Base-by-base conservation (phyloP, 2,888 invertebrate genomes). In the Phengaris arion region DNA sequence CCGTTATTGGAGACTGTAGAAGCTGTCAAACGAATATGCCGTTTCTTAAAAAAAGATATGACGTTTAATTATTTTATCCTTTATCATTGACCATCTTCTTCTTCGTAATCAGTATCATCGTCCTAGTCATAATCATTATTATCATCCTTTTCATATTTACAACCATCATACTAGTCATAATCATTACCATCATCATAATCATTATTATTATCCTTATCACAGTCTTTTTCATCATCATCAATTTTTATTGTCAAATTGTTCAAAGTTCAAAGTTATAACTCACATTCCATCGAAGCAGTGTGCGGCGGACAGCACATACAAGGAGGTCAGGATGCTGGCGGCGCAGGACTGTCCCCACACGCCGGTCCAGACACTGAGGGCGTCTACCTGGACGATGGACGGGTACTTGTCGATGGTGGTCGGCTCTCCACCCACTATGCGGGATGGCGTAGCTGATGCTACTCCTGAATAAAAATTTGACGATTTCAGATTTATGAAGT, bases 331-430 rank as follows among this genome's bases (percentile, higher is more conserved):
- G 74, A 88, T 83, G 78, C 75, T 86, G 45, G 80, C 86, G 4
- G 81, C 88, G 74, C 86, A 87, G 10, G 77, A 76, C 77, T 87
- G 87, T 2, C 75, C 22, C 87, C 87, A 88, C 9, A 76, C 22
- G 0, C 78, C 79, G 5, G 79, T 76, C 68, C 78, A 78, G 2
- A 79, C 6, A 5, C 77, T 77, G 2, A 76, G 46, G 69, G 46
- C 77, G 5, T 89, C 87, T 13, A 87, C 82, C 75, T 86, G 86
- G 0, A 87, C 85, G 3, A 87, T 77, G 5, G 81, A 80, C 0
- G 87, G 86, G 77, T 86, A 84, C 0, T 75, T 6, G 3, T 84
- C 82, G 15, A 86, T 83, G 22, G 82, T 83, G 1, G 86, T 84
- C 0, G 81, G 79, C 8, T 80, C 52, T 5, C 86, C 87, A 0